A percentile compares a stretch with the other conserved stretches of the same genome.
Evolutionary conservation across 2,888 invertebrate species (phyloP).

Genomic region (Tetramorium bicarinatum): DNA sequence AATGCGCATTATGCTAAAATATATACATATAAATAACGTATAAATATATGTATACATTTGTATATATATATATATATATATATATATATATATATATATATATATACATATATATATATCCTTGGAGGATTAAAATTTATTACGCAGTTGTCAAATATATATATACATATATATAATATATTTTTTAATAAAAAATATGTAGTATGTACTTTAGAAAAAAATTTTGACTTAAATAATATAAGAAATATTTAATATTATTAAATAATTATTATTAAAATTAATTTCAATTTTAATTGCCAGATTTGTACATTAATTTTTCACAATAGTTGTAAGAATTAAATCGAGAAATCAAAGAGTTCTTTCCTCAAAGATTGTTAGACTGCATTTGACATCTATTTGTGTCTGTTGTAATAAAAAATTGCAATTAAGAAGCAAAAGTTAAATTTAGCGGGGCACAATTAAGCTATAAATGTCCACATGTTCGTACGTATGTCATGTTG

Average conservation of each 20-base stretch:
- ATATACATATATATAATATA: background rate
- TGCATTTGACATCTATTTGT: background rate
- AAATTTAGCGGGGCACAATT: background rate
- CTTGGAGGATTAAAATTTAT: no score
- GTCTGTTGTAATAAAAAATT: background rate
- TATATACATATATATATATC: no score
- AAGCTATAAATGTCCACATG: slow-evolving; percentile 16
- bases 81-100: no score
- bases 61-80: background rate
- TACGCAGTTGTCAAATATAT: no score
- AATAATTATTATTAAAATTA: background rate
- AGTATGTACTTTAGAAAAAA: background rate
- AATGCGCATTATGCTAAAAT: background rate
- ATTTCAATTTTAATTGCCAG: slow-evolving; percentile 1
- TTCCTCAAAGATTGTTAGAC: background rate
- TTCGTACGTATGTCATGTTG: background rate
- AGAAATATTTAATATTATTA: background rate
- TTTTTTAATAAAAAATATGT: background rate
- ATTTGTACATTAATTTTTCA: background rate
- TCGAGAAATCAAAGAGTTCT: background rate
- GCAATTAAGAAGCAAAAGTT: background rate
- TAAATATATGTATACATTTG: no score
- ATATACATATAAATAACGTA: background rate
- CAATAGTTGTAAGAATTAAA: background rate
- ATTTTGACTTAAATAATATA: no score